phyloP scores from a whole-genome alignment of 2,797 vertebrate species.

The Bovichtus diacanthus region DNA sequence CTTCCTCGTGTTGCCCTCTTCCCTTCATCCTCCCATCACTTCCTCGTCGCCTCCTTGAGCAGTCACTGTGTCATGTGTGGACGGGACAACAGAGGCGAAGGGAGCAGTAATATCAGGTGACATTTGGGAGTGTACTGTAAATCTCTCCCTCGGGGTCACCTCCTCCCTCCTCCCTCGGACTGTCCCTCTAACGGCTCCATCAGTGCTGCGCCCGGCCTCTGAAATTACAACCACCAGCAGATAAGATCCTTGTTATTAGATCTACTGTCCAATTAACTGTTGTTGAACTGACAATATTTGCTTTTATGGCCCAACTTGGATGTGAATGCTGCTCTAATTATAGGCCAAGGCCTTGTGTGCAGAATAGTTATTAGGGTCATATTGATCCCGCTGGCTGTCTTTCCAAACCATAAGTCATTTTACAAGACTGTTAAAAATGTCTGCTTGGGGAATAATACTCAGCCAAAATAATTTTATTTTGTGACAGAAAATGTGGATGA shows the following conservation, averaged over 20 bases:
- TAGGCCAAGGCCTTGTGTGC: conserved; percentile 41
- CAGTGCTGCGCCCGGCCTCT: conserved; percentile 55
- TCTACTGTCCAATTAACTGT: conserved; percentile 59
- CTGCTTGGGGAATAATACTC: conserved; percentile 8
- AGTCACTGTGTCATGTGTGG: conserved; percentile 54
- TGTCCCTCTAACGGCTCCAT: conserved; percentile 59
- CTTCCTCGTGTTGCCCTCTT: conserved; percentile 7
- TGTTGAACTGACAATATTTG: conserved; percentile 60
- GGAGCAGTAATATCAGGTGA: conserved; percentile 64
- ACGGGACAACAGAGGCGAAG: conserved; percentile 60
- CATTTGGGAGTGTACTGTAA: conserved; percentile 67
- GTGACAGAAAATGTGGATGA: conserved; percentile 24
- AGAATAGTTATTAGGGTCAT: conserved; percentile 47
- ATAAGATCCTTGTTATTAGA: conserved; percentile 61
- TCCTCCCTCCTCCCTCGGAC: conserved; percentile 51
- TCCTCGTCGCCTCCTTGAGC: conserved; percentile 23
- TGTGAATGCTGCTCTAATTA: conserved; percentile 56
- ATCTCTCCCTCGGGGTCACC: conserved; percentile 70
- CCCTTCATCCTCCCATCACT: conserved; percentile 29
- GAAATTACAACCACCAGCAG: conserved; percentile 60
- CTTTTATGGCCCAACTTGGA: conserved; percentile 63
- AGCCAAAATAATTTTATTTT: conserved; percentile 15
- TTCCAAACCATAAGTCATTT: conserved; percentile 34
- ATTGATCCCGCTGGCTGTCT: conserved; percentile 39
- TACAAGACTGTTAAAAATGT: conserved; percentile 16